These are phyloP conservation scores for Glyptemys insculpta DNA, from an alignment of 2,797 vertebrate genomes.

Conservation along the genomic window DNA sequence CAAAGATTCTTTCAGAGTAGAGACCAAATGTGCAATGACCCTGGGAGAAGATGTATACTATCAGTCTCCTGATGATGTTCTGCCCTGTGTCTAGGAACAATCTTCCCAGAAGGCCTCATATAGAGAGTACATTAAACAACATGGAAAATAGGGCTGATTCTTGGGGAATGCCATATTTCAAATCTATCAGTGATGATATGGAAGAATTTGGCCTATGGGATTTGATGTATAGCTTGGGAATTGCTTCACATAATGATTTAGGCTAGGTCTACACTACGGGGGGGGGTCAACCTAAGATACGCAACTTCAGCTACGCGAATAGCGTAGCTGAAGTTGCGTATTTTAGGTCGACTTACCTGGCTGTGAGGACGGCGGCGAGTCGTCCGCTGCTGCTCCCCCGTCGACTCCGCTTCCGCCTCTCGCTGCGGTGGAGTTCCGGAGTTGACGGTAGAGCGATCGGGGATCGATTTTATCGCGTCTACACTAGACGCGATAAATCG, in stretches of 20 bases:
- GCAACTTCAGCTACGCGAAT: no score
- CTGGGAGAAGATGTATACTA: not conserved
- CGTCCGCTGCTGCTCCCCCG: no score
- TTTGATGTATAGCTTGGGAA: not conserved
- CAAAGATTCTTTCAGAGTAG: not conserved
- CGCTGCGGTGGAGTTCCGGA: no score
- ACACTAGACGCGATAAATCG: no score
- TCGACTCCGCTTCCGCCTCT: no score
- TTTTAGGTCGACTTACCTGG: no score
- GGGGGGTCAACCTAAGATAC: no score
- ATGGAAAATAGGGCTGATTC: rapidly evolving
- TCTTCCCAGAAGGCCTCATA: not conserved
- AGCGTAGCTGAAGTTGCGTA: no score
- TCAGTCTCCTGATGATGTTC: not conserved
- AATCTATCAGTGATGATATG: not conserved
- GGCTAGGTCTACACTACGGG: no score
- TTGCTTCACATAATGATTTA: not conserved
- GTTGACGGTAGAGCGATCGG: no score
- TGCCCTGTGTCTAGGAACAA: not conserved
- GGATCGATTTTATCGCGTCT: no score
- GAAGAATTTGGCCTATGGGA: not conserved
- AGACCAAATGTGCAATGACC: not conserved
- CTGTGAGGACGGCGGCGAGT: no score
- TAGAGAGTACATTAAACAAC: not conserved
- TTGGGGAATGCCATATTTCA: not conserved